Evolutionary conservation across 2,797 vertebrate genomes (phyloP).

Genomic region (Bryconaethiops microstoma): DNA sequence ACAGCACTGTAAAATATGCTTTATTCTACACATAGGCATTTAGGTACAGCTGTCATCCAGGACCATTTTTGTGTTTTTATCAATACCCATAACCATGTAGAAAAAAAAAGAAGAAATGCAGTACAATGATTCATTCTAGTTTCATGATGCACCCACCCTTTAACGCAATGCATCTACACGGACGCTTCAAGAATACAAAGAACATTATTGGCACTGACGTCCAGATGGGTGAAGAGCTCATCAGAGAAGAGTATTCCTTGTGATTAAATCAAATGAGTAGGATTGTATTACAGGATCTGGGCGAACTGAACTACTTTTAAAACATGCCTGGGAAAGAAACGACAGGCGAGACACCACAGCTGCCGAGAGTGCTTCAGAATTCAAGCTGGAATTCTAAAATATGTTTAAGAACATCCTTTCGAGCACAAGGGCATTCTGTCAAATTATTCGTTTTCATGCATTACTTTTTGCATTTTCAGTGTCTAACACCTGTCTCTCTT

Average conservation of each 20-base stretch:
- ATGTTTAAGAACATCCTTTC: neutral
- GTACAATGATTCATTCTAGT: neutral
- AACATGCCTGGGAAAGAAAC: neutral
- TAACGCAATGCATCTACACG: neutral
- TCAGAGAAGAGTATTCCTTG: neutral
- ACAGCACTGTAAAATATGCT: slow-evolving; percentile 9
- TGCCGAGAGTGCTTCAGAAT: neutral
- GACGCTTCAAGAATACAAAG: slow-evolving; percentile 8
- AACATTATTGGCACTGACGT: slow-evolving; percentile 9
- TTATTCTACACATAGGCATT: slow-evolving; percentile 14
- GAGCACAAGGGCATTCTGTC: neutral
- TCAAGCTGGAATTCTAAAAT: neutral
- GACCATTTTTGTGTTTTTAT: neutral
- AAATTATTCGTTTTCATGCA: neutral
- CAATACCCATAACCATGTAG: neutral
- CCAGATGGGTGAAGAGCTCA: neutral
- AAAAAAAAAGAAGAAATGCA: slow-evolving; percentile 4
- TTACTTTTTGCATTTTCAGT: neutral
- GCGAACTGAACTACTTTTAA: neutral
- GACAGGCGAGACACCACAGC: neutral
- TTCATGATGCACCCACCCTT: neutral
- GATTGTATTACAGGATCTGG: neutral
- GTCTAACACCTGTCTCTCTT: neutral
- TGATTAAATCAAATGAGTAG: neutral
- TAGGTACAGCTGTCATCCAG: neutral